A percentile compares a stretch with the other conserved stretches of the same genome.
These are phyloP conservation scores for Canis aureus DNA, from an alignment of 2,113 vertebrate genomes.

Conservation along the genomic window DNA sequence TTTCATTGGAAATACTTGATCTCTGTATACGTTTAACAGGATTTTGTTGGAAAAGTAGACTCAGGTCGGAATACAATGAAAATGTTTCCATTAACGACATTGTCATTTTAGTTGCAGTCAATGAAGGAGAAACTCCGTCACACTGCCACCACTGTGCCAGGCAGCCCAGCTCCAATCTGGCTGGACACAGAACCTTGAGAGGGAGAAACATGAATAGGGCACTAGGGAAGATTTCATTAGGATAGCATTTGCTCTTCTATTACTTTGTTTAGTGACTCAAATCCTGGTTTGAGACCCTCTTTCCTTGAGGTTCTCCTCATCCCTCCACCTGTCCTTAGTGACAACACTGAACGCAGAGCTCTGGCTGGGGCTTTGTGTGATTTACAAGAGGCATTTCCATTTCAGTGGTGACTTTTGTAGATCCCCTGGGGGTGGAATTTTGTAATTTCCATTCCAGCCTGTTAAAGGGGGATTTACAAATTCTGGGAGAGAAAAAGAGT, in stretches of 20 bases:
- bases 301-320: background rate
- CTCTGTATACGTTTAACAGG: background rate
- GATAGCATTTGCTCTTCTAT: background rate
- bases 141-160: rapidly evolving
- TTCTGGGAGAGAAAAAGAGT: conserved; percentile 50
- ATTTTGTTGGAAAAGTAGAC: background rate
- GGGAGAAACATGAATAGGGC: background rate
- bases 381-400: background rate
- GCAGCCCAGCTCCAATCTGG: background rate
- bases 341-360: background rate
- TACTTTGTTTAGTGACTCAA: background rate
- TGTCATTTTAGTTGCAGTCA: background rate
- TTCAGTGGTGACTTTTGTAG: background rate
- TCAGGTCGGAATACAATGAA: background rate
- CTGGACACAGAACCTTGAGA: rapidly evolving
- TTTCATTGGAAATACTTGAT: background rate
- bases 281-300: background rate
- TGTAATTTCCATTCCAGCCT: conserved; percentile 29
- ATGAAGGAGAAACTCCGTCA: background rate
- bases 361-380: background rate
- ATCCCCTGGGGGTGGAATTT: background rate
- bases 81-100: background rate
- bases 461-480: conserved; percentile 56
- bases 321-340: background rate
- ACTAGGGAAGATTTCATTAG: background rate